A percentile compares a stretch with the other conserved stretches of the same genome.
phyloP scores from a whole-genome alignment of 2,797 vertebrate species.

The Haliaeetus vocifer region DNA sequence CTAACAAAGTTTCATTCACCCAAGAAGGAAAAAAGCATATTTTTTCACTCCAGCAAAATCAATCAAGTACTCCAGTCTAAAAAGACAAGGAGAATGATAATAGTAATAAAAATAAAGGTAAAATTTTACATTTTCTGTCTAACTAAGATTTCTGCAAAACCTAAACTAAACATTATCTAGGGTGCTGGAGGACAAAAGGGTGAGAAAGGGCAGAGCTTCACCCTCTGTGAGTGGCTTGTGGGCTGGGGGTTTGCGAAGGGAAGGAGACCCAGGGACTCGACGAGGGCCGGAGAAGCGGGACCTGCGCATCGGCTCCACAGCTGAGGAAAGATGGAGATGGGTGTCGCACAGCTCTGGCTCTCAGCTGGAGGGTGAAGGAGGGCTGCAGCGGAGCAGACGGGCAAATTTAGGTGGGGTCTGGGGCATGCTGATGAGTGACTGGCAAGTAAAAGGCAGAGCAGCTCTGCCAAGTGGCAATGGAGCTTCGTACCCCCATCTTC shows the following conservation, averaged over 20 bases:
- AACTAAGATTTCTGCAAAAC: not conserved
- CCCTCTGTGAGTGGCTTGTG: accelerated
- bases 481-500: not conserved
- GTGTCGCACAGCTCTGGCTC: not conserved
- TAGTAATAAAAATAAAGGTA: not conserved
- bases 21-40: not conserved
- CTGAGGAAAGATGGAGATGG: not conserved
- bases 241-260: not conserved
- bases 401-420: not conserved
- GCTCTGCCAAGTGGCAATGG: not conserved
- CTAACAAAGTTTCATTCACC: not conserved
- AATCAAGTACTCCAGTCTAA: not conserved
- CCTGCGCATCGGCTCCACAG: accelerated
- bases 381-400: not conserved
- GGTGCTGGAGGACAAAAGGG: not conserved
- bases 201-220: not conserved
- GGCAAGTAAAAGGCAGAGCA: not conserved
- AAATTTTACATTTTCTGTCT: not conserved
- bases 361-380: not conserved
- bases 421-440: too few relatives aligned
- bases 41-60: not conserved
- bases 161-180: not conserved
- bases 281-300: not conserved
- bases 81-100: not conserved
- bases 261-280: not conserved